These are phyloP conservation scores for Incurvaria masculella DNA, from an alignment of 2,888 invertebrate species.

Conservation along the genomic window DNA sequence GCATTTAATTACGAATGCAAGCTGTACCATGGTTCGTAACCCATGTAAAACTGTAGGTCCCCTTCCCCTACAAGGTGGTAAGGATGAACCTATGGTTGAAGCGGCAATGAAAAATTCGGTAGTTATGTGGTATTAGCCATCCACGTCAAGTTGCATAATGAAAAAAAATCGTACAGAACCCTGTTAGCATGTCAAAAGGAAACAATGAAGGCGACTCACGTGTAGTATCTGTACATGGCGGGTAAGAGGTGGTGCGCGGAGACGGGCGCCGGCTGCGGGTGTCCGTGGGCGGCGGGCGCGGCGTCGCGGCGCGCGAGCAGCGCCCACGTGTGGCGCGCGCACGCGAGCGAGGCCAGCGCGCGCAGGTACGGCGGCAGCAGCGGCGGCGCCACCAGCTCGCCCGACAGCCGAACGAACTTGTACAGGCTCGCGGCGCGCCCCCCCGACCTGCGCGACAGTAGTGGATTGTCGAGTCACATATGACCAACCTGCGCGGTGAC, in stretches of 20 bases:
- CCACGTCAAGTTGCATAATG: too few relatives aligned
- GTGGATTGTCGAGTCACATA: too few relatives aligned
- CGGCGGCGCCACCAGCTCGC: conserved; percentile 79
- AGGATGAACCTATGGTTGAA: too few relatives aligned
- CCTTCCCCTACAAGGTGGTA: too few relatives aligned
- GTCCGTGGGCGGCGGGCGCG: neutral
- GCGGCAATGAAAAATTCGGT: too few relatives aligned
- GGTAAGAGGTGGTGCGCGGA: conserved; percentile 55
- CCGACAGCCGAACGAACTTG: conserved; percentile 88
- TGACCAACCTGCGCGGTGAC: too few relatives aligned
- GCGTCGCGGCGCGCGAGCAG: conserved; percentile 37
- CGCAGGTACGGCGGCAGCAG: conserved; percentile 84
- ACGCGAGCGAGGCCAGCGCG: conserved; percentile 81
- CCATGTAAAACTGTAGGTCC: too few relatives aligned
- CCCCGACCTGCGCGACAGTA: conserved; percentile 24
- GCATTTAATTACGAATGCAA: too few relatives aligned
- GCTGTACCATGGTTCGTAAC: too few relatives aligned
- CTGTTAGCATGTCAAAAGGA: too few relatives aligned
- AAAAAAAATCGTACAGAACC: too few relatives aligned
- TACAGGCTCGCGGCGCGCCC: conserved; percentile 76
- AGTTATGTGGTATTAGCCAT: too few relatives aligned
- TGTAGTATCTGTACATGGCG: conserved; percentile 71
- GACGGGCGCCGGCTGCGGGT: conserved; percentile 13
- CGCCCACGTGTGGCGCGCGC: conserved; percentile 69
- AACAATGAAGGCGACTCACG: conserved; percentile 42